These are phyloP conservation scores for Abrostola tripartita DNA, from an alignment of 2,888 invertebrate genomes.

Conservation along the genomic window DNA sequence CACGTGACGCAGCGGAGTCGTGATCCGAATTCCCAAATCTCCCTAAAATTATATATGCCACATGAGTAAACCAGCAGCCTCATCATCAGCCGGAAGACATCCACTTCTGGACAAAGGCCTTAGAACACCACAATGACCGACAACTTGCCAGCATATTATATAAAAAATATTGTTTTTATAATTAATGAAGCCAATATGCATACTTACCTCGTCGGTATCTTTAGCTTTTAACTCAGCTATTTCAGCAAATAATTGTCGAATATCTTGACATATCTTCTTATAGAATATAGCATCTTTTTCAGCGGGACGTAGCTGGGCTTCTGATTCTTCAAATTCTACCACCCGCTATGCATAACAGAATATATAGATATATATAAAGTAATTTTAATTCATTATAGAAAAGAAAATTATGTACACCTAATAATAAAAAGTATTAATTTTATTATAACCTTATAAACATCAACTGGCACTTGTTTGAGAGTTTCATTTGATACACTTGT, in stretches of 20 bases:
- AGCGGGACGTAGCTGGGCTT: constrained; percentile 90
- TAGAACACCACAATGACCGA: no score
- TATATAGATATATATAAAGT: background rate
- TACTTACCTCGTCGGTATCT: constrained; percentile 85
- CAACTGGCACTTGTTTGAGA: constrained; percentile 82
- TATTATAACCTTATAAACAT: constrained; percentile 88
- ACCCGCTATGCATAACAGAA: constrained; percentile 85
- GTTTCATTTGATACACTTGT: constrained; percentile 74
- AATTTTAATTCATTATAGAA: background rate
- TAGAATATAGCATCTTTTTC: constrained; percentile 91
- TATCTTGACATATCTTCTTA: constrained; percentile 91
- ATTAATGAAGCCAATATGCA: constrained; percentile 5
- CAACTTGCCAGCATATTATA: no score
- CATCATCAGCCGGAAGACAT: no score
- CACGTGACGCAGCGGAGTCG: no score
- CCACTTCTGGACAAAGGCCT: no score
- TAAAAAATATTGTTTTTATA: background rate
- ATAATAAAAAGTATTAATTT: no score
- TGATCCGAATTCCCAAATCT: no score
- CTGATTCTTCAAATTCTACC: constrained; percentile 92
- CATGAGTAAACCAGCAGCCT: no score
- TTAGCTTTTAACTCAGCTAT: constrained; percentile 90
- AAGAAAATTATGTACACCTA: background rate
- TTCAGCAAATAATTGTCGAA: constrained; percentile 90
- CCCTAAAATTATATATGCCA: no score